Percentiles rank a stretch among this genome's conserved stretches.
Evolutionary conservation across 2,888 invertebrate genomes (phyloP).

Genomic region (Geotrupes spiniger): DNA sequence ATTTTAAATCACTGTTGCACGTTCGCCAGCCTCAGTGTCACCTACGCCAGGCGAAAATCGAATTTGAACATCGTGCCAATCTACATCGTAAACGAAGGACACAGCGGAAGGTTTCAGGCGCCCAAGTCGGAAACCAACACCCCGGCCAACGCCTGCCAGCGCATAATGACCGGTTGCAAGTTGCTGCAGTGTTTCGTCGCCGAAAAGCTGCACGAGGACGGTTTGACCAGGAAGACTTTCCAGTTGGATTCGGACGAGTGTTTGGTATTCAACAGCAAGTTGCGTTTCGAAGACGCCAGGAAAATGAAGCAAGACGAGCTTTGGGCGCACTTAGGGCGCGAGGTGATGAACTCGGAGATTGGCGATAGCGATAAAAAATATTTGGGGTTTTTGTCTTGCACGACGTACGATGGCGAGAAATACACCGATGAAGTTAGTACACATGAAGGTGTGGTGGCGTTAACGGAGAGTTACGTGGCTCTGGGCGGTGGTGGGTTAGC

Average conservation of each 20-base stretch:
- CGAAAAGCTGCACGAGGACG: constrained; percentile 80
- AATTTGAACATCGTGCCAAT: constrained; percentile 71
- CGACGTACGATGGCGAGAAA: constrained; percentile 65
- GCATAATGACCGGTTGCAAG: constrained; percentile 74
- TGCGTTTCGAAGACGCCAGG: constrained; percentile 68
- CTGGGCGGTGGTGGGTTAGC: constrained; percentile 90
- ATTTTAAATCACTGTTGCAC: constrained; percentile 57
- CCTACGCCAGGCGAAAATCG: constrained; percentile 59
- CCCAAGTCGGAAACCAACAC: constrained; percentile 54
- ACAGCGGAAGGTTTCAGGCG: constrained; percentile 74
- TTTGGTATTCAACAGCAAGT: constrained; percentile 68
- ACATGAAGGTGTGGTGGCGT: constrained; percentile 66
- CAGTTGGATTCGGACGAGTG: constrained; percentile 72
- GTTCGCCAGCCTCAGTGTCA: constrained; percentile 53
- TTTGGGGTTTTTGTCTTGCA: constrained; percentile 85
- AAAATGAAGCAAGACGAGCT: constrained; percentile 73
- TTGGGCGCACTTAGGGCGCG: constrained; percentile 83
- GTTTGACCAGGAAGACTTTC: constrained; percentile 78
- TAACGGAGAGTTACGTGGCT: constrained; percentile 82
- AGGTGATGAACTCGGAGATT: constrained; percentile 70
- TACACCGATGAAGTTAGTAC: constrained; percentile 56
- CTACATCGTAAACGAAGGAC: constrained; percentile 71
- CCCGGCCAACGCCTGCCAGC: constrained; percentile 68
- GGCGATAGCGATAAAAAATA: constrained; percentile 74
- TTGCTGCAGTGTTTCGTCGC: constrained; percentile 84